These are phyloP conservation scores for Proales similis DNA, from an alignment of 1,140 invertebrate species.

Conservation along the genomic window DNA sequence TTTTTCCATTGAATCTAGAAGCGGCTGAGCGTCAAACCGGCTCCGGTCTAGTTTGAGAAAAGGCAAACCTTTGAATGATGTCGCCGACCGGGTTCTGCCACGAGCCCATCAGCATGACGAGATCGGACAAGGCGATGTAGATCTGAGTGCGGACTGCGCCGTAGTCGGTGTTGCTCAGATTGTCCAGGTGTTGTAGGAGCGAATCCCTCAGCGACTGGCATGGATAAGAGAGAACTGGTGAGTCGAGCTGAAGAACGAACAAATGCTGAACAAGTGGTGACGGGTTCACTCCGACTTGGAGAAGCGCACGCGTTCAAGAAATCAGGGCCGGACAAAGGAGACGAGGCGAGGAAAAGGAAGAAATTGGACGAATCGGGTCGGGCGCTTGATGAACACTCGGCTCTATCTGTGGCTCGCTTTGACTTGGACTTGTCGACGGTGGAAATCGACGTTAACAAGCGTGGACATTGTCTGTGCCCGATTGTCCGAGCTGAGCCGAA, in stretches of 20 bases:
- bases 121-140: constrained; percentile 79
- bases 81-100: constrained; percentile 83
- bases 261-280: not conserved
- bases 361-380: no score
- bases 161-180: constrained; percentile 57
- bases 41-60: constrained; percentile 39
- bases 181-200: constrained; percentile 75
- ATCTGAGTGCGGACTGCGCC: constrained; percentile 58
- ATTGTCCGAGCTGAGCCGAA: no score
- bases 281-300: no score
- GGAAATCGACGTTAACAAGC: no score
- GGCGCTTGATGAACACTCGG: no score
- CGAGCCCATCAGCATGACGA: constrained; percentile 81
- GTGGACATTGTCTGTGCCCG: no score
- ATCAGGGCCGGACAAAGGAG: no score
- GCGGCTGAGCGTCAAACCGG: constrained; percentile 59
- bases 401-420: no score
- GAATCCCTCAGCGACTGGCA: constrained; percentile 74
- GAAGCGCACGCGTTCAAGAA: no score
- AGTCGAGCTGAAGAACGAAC: not conserved
- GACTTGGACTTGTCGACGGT: no score
- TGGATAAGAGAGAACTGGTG: constrained; percentile 38
- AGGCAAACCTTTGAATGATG: constrained; percentile 64
- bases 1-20: not conserved
- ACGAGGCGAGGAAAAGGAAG: no score